Evolutionary conservation across 2,888 invertebrate genomes (phyloP).

Genomic region (Scotopteryx bipunctaria): DNA sequence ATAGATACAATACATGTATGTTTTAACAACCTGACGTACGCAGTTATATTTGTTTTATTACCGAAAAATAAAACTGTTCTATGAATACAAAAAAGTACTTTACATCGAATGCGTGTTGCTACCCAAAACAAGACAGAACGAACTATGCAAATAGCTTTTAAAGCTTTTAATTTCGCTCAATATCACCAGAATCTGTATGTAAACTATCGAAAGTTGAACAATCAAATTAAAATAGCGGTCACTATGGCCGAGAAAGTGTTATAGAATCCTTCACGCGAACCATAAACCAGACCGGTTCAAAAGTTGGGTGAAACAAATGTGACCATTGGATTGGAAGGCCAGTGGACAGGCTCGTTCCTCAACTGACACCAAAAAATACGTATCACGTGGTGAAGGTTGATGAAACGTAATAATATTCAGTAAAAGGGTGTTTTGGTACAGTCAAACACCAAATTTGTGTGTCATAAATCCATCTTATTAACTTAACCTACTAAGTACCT

Average conservation of each 20-base stretch:
- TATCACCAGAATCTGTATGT: slow-evolving; percentile 18
- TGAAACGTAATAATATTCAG: too few relatives aligned
- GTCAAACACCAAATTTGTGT: too few relatives aligned
- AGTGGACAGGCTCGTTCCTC: too few relatives aligned
- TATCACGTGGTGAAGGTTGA: too few relatives aligned
- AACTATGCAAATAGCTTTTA: slow-evolving; percentile 20
- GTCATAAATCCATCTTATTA: too few relatives aligned
- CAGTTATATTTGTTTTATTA: too few relatives aligned
- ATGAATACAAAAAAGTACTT: neutral
- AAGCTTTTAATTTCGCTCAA: slow-evolving; percentile 15
- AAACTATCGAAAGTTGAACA: slow-evolving; percentile 37
- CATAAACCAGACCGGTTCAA: slow-evolving; percentile 7
- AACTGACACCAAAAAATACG: too few relatives aligned
- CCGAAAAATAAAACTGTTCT: too few relatives aligned
- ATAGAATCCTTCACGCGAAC: slow-evolving; percentile 24
- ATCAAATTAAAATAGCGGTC: slow-evolving; percentile 32
- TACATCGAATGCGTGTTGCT: neutral
- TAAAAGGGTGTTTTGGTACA: too few relatives aligned
- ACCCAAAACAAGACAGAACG: neutral
- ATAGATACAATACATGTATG: too few relatives aligned
- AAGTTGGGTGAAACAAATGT: neutral
- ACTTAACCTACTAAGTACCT: too few relatives aligned
- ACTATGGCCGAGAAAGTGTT: slow-evolving; percentile 29
- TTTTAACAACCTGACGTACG: too few relatives aligned
- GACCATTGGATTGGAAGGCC: neutral